These are phyloP conservation scores for Netelia virgata DNA, from an alignment of 2,888 invertebrate genomes.

Conservation along the genomic window DNA sequence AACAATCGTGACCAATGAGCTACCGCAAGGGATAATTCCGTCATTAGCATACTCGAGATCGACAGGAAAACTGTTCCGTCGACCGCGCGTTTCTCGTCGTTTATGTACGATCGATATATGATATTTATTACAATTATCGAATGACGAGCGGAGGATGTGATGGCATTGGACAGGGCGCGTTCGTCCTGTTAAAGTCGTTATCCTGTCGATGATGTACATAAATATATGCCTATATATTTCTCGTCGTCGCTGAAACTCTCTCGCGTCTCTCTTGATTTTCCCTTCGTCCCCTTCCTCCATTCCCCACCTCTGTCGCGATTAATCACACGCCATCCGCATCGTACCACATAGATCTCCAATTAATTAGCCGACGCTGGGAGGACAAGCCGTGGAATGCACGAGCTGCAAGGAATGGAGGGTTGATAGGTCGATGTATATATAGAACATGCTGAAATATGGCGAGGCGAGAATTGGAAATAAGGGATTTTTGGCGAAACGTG, in stretches of 20 bases:
- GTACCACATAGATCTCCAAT: conserved; percentile 67
- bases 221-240: not conserved
- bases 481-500: not conserved
- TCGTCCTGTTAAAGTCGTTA: conserved; percentile 57
- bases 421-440: conserved; percentile 12
- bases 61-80: not conserved
- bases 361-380: conserved; percentile 50
- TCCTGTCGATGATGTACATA: conserved; percentile 39
- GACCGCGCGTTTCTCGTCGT: conserved; percentile 21
- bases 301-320: conserved; percentile 55
- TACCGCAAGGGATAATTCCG: not conserved
- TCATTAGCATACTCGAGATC: conserved; percentile 1
- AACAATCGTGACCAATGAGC: conserved; percentile 4
- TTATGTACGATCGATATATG: conserved; percentile 17
- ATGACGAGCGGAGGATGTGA: conserved; percentile 33
- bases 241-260: not conserved
- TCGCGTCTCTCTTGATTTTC: not conserved
- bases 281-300: conserved; percentile 22
- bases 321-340: conserved; percentile 63
- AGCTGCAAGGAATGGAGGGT: conserved; percentile 16
- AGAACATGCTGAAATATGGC: not conserved
- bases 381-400: conserved; percentile 6
- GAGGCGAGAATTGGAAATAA: not conserved
- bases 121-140: conserved; percentile 54
- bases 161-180: conserved; percentile 29